phyloP scores from a whole-genome alignment of 2,888 invertebrate species.

The Beris chalybata region DNA sequence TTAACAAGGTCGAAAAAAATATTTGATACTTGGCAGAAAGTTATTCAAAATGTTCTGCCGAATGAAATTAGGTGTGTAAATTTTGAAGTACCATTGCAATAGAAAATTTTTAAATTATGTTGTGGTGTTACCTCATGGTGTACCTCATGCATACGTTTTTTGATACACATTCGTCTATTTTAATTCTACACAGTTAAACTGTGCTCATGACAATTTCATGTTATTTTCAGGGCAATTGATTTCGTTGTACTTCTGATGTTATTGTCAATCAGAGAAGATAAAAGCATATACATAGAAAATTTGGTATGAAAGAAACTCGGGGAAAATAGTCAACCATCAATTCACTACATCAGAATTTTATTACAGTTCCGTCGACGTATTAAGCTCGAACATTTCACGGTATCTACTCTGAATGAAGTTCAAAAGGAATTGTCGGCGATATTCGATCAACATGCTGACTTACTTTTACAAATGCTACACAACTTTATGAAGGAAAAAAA shows the following conservation, averaged over 20 bases:
- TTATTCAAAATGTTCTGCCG: conserved; percentile 43
- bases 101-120: too few species aligned
- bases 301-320: conserved; percentile 58
- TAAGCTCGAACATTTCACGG: conserved; percentile 63
- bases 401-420: conserved; percentile 60
- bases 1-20: conserved; percentile 51
- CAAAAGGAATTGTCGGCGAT: conserved; percentile 62
- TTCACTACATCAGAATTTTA: neutral
- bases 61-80: conserved; percentile 42
- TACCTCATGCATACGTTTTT: neutral
- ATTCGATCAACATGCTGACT: conserved; percentile 61
- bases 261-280: conserved; percentile 63
- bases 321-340: conserved; percentile 7
- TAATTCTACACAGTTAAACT: neutral
- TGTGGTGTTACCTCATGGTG: too few species aligned
- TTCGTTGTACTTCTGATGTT: conserved; percentile 67
- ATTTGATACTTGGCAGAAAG: conserved; percentile 51
- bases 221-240: conserved; percentile 64
- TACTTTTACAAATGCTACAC: conserved; percentile 62
- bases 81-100: neutral
- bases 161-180: neutral
- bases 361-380: conserved; percentile 59
- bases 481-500: conserved; percentile 60
- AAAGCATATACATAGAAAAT: conserved; percentile 64
- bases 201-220: neutral